Evolutionary conservation across 2,113 vertebrate species (phyloP).

Genomic region (Thymallus thymallus): DNA sequence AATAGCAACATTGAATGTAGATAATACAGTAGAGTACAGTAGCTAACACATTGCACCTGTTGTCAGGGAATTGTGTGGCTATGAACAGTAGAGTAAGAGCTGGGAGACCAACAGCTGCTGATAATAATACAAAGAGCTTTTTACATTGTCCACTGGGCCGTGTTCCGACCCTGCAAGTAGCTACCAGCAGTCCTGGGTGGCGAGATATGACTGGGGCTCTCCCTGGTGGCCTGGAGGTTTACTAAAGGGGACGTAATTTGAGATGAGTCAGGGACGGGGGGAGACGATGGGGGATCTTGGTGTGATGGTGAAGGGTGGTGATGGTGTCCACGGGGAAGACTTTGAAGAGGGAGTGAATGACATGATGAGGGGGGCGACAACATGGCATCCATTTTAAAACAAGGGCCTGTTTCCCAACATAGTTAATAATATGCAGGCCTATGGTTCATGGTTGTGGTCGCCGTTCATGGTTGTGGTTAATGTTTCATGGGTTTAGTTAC

Average conservation of each 20-base stretch:
- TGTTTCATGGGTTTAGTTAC: conserved; percentile 70
- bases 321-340: conserved; percentile 30
- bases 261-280: conserved; percentile 29
- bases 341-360: conserved; percentile 12
- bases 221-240: conserved; percentile 17
- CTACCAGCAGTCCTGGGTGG: conserved; percentile 36
- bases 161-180: conserved; percentile 37
- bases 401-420: conserved; percentile 51
- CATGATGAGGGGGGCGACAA: not conserved
- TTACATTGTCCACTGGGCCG: conserved; percentile 46
- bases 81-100: conserved; percentile 10
- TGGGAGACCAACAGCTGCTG: conserved; percentile 16
- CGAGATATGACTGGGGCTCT: conserved; percentile 27
- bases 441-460: conserved; percentile 55
- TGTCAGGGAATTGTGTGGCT: not conserved
- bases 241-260: not conserved
- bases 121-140: conserved; percentile 25
- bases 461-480: conserved; percentile 39
- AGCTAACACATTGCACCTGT: conserved; percentile 2
- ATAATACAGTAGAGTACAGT: conserved; percentile 1
- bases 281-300: conserved; percentile 31
- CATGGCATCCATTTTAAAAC: conserved; percentile 66
- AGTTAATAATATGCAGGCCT: conserved; percentile 61
- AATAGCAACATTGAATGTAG: conserved; percentile 30
- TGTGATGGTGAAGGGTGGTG: conserved; percentile 8